Conservation (phyloP, 1,140 invertebrate species). For the Octopus sinensis region DNA sequence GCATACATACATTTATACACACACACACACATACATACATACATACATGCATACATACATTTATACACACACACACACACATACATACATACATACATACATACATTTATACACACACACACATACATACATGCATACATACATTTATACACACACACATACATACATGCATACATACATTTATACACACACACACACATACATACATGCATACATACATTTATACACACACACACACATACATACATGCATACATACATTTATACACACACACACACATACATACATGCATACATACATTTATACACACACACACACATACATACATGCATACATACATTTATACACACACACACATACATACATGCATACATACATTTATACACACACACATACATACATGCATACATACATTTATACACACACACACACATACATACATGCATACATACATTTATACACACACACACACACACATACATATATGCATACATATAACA, state of each 20-base stretch:
- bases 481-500: background rate
- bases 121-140: background rate
- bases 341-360: background rate
- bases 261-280: background rate
- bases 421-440: background rate
- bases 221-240: background rate
- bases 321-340: background rate
- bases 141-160: background rate
- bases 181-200: background rate
- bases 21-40: background rate
- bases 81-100: background rate
- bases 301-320: background rate
- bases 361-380: background rate
- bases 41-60: background rate
- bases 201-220: background rate
- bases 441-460: background rate
- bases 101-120: background rate
- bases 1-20: background rate
- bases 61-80: background rate
- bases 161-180: background rate
- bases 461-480: background rate
- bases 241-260: background rate
- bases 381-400: background rate
- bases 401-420: background rate
- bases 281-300: background rate